Base-by-base conservation (phyloP, 1,140 invertebrate genomes). In the Augochlora pura region DNA sequence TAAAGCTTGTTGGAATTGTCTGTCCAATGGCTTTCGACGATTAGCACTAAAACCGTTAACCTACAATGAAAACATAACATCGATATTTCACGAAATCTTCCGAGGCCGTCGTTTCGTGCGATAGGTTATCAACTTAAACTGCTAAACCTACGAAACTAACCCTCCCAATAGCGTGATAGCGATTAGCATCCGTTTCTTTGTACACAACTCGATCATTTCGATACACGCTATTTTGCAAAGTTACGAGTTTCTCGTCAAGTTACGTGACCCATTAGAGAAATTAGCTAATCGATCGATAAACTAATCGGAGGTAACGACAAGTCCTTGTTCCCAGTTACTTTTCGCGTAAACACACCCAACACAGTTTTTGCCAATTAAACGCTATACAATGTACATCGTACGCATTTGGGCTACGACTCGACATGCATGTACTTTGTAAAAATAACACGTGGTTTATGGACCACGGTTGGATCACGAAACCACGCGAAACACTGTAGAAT, bases 11-110 rank as follows among this genome's bases (percentile, higher is more conserved):
- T 94, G 7, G 92, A 86, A 54, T 91, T 94, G 14, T 95, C 93
- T 8, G 95, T 96, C 93, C 96, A 95, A 69, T 96, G 95, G 39
- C 96, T 97, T 91, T 97, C 96, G 62, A 97, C 93, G 86, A 97
- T 95, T 38, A 97, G 91, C 65, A 97, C 95, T 39, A 97, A 89
- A 83, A 97, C 93, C 60, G 96, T 97, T 81, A 97, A 94, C 71
- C 96, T 96, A 87, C 70, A 94, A 94, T 62, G 79, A 87, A 71
- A 65, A 67, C 64, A 42, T 63, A 78, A 54, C 7, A 23, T 12
- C 49, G 7, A 23, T 49, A 9, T n/a, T 18, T 21, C 18, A 70
- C n/a, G 25, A 25, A 0, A 1, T 1, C 32, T 16, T 42, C 10
- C 23, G 14, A 32, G 57, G 57, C 32, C 67, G n/a, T 62, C 59